Conservation (phyloP, 2,888 invertebrate genomes). For the Dynastes tityus region DNA sequence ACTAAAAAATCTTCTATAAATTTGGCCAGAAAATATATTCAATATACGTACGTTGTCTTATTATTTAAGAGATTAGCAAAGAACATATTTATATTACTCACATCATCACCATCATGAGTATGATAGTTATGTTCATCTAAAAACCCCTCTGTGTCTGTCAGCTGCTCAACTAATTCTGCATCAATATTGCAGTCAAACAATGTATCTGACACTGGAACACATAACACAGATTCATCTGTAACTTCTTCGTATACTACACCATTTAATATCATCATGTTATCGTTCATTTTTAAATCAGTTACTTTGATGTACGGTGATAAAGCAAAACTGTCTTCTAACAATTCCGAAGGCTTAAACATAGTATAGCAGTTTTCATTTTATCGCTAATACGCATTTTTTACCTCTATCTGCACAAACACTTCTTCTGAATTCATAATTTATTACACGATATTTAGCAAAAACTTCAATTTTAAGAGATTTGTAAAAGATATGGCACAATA, state of each 20-base stretch:
- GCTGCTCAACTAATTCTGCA: constrained; percentile 36
- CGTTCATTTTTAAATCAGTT: constrained; percentile 47
- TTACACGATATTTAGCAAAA: no score
- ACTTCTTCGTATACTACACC: constrained; percentile 45
- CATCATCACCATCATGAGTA: constrained; percentile 44
- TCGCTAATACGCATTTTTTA: constrained; percentile 21
- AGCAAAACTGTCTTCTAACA: constrained; percentile 51
- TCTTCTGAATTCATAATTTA: constrained; percentile 49
- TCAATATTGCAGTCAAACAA: constrained; percentile 51
- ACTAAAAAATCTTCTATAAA: constrained; percentile 36
- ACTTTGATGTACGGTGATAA: constrained; percentile 51
- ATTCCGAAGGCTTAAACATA: constrained; percentile 47
- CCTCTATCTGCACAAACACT: constrained; percentile 51
- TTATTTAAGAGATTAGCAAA: constrained; percentile 39
- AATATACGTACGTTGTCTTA: constrained; percentile 35
- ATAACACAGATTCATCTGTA: constrained; percentile 48
- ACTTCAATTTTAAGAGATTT: no score
- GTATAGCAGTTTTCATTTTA: constrained; percentile 35
- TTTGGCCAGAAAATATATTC: constrained; percentile 1
- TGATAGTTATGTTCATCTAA: constrained; percentile 52
- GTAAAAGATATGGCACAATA: no score
- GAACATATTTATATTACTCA: constrained; percentile 43
- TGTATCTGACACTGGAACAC: constrained; percentile 50
- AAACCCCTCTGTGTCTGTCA: constrained; percentile 44
- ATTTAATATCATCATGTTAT: constrained; percentile 50